Evolutionary conservation across 2,113 vertebrate species (phyloP), one percentile per base, ranked within the genome.

Genomic region (Castor canadensis): DNA sequence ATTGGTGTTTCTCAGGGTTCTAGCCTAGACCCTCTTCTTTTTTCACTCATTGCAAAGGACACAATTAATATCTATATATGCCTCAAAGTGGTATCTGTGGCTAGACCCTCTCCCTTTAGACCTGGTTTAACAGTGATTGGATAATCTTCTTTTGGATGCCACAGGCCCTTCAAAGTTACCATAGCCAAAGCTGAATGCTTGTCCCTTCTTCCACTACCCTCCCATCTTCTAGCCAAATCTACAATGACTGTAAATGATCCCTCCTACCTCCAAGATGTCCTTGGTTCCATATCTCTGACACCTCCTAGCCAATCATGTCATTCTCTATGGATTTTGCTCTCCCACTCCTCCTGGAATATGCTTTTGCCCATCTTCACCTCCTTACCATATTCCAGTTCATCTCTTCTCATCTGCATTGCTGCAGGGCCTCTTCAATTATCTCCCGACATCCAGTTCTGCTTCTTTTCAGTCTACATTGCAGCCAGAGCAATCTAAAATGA

Each of bases 401-500:
- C 69, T 69, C 69, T 71, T 56, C 52, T 71, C 56, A n/a, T 28
- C 4, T 38, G 28, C 20, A 6, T 32, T 60, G 71, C 76, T 88
- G 17, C n/a, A 52, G 58, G 47, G 76, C 22, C 62, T 79, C 38
- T 58, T 76, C 66, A 43, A 67, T 52, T 17, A 75, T 67, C 76
- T 71, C 52, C 52, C 30, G 67, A 22, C 19, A 38, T 32, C 20
- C 20, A 5, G 38, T 38, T 64, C 87, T 75, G 79, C 89, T 58
- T 43, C 40, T 86, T 84, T 89, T 30, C 76, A 81, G n/a, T 93
- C 76, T 85, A 9, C 77, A 66, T 4, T 67, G 54, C 66, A 95
- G 73, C 24, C 56, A 9, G 43, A 89, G 87, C 66, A 66, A 96
- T 95, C 96, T 72, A 75, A 95, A 94, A 62, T 93, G 90, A 92